Conservation (phyloP, 2,888 invertebrate genomes). For the Caenorhabditis macrosperma region DNA sequence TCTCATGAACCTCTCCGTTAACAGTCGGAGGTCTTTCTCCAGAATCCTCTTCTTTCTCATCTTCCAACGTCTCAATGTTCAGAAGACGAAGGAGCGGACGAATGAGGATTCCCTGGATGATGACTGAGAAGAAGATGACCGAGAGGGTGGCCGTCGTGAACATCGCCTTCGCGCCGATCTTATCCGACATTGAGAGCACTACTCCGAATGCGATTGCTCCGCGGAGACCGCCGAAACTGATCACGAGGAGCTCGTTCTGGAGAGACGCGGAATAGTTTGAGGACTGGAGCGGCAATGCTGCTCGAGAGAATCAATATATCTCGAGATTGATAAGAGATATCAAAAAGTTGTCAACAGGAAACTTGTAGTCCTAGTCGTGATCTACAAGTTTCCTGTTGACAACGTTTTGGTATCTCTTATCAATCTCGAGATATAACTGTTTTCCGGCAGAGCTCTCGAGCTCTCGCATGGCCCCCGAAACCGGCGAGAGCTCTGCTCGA, state of each 20-base stretch:
- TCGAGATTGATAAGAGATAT: too few species aligned
- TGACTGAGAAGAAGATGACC: conserved; percentile 95
- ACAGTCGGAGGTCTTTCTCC: not conserved
- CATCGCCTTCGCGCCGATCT: conserved; percentile 87
- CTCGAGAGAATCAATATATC: too few species aligned
- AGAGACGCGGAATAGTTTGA: too few species aligned
- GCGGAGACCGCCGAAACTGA: conserved; percentile 95
- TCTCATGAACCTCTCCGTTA: not conserved
- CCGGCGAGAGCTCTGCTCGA: too few species aligned
- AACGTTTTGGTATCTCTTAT: too few species aligned
- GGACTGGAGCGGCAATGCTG: too few species aligned
- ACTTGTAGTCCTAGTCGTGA: too few species aligned
- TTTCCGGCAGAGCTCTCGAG: too few species aligned
- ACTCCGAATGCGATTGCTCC: conserved; percentile 96
- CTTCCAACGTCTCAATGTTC: conserved; percentile 25
- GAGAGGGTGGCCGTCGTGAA: conserved; percentile 86
- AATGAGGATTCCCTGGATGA: conserved; percentile 54
- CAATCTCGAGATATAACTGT: too few species aligned
- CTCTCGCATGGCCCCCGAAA: too few species aligned
- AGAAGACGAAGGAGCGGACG: conserved; percentile 45
- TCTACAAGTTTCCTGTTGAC: too few species aligned
- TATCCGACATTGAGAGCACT: conserved; percentile 88
- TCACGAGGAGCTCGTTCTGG: conserved; percentile 87
- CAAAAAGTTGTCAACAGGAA: too few species aligned
- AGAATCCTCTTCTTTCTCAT: not conserved